Percentiles rank a stretch among this genome's conserved stretches.
Evolutionary conservation across 1,140 invertebrate genomes (phyloP).

Genomic region (Tyrophagus putrescentiae): DNA sequence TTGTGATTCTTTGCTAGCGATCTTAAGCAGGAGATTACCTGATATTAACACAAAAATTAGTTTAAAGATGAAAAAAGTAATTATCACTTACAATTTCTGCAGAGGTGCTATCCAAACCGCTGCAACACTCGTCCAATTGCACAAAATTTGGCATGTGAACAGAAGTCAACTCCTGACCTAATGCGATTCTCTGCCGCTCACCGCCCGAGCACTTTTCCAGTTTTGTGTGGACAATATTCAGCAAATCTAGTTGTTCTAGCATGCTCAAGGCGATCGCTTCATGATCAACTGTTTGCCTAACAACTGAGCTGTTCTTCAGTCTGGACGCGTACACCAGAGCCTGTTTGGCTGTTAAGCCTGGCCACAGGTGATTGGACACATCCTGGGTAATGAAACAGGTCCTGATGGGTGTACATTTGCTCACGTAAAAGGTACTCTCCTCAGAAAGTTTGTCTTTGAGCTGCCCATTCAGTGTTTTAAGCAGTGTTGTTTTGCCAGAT

Average conservation of each 20-base stretch:
- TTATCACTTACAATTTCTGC: neutral
- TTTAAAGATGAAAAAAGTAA: neutral
- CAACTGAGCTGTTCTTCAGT: neutral
- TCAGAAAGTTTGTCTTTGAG: neutral
- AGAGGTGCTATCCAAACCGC: neutral
- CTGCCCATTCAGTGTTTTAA: constrained; percentile 27
- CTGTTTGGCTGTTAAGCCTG: no score
- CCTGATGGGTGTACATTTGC: neutral
- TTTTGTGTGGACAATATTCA: constrained; percentile 3
- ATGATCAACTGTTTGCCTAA: constrained; percentile 2
- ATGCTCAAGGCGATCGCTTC: neutral
- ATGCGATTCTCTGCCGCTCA: constrained; percentile 77
- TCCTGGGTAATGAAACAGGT: constrained; percentile 17
- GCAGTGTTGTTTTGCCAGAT: constrained; percentile 39
- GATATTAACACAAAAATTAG: no score
- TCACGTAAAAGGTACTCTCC: neutral
- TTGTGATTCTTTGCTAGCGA: neutral
- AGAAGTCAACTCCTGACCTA: constrained; percentile 32
- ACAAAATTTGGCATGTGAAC: neutral
- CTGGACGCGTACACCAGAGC: neutral
- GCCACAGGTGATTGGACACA: constrained; percentile 71
- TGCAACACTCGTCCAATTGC: neutral
- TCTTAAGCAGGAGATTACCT: neutral
- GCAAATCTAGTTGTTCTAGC: neutral
- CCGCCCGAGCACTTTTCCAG: constrained; percentile 44